Base-by-base conservation (phyloP, 2,888 invertebrate genomes). In the Ichneumon xanthorius region DNA sequence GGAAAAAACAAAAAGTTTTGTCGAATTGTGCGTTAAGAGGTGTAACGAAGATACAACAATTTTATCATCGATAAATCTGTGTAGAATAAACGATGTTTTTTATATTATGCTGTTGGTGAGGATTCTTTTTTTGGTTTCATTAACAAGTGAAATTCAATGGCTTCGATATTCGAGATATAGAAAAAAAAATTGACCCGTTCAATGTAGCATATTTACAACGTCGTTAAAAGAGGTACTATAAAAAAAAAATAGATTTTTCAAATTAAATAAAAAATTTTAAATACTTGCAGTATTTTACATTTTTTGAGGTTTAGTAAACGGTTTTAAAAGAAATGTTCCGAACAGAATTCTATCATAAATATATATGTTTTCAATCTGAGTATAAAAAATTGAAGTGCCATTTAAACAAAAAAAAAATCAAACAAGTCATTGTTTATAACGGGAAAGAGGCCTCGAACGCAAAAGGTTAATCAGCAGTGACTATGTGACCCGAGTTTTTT, bases 401-500 rank as follows among this genome's bases (percentile, higher is more conserved):
- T 48, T 48, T 11, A 11, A 11, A 16, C 0, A 48, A 53, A 5
- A 50, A 50, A 48, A 50, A 19, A 4, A 1, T 6, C 6, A 53
- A 53, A 53, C 19, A 7, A 7, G 7, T n/a, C 6, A 53, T 48
- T 16, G 16, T 48, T 48, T 16, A 11, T 48, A 53, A 2, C 19
- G 19, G 53, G 9, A 37, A 33, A 37, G 19, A 19, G 45, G 16
- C 14, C 16, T 48, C 45, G 45, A 4, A 4, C 14, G 16, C 5
- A 16, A 48, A 48, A 16, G 45, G 45, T 30, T 45, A 63, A 53
- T 61, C 16, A 53, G 22, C 33, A 45, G 26, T 48, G 19, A 58
- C 14, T 63, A 19, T n/a, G n/a, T 6, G 58, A 73, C 53, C 26
- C 26, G 14, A 45, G 22, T 81, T 76, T 78, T 37, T 75, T 58